These are phyloP conservation scores for Patella depressa DNA, from an alignment of 2,888 invertebrate species.

Conservation along the genomic window DNA sequence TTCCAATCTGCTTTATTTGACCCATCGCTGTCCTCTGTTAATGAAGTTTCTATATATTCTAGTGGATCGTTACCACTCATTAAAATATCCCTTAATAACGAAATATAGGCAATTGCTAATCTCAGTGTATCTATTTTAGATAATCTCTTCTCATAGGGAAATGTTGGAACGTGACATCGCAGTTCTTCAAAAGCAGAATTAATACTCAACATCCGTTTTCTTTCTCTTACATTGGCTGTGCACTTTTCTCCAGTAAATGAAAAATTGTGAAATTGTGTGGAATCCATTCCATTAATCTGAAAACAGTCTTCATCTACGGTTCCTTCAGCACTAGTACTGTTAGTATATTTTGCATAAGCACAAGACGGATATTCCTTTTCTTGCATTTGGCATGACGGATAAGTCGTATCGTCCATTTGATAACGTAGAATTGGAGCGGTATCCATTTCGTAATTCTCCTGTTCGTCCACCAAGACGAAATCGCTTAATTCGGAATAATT, in stretches of 20 bases:
- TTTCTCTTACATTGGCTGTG: slow-evolving; percentile 93
- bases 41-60: slow-evolving; percentile 81
- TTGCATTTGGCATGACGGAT: background rate
- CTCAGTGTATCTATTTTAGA: slow-evolving; percentile 98
- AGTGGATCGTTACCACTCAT: slow-evolving; percentile 89
- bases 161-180: slow-evolving; percentile 97
- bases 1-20: slow-evolving; percentile 83
- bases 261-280: background rate
- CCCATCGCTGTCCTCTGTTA: background rate
- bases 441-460: background rate
- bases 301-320: background rate
- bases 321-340: background rate
- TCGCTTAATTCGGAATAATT: background rate
- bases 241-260: slow-evolving; percentile 76
- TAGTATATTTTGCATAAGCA: background rate
- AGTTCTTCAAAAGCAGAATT: slow-evolving; percentile 93
- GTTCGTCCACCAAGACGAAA: background rate
- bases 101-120: slow-evolving; percentile 97
- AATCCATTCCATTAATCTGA: background rate
- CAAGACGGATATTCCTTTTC: background rate
- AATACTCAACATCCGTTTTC: slow-evolving; percentile 99
- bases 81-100: slow-evolving; percentile 80
- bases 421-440: background rate
- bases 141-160: slow-evolving; percentile 97
- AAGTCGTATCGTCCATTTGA: background rate